A percentile compares a stretch with the other conserved stretches of the same genome.
These are phyloP conservation scores for Hydropsyche betteni DNA, from an alignment of 2,888 invertebrate species.

Conservation along the genomic window DNA sequence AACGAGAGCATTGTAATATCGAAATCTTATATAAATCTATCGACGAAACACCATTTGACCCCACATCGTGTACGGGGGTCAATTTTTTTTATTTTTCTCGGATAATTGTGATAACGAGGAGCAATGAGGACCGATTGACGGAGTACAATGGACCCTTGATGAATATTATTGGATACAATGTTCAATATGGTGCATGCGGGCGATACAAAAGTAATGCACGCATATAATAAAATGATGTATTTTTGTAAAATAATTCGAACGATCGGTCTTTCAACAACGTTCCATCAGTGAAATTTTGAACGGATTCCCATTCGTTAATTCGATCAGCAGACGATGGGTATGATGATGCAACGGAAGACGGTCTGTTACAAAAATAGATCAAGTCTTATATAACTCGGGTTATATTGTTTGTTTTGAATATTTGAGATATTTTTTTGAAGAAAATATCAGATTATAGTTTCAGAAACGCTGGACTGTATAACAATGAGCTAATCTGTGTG, in stretches of 20 bases:
- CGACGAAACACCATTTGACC: background rate
- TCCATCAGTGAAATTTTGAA: background rate
- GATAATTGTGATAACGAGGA: constrained; percentile 22
- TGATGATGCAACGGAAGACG: constrained; percentile 11
- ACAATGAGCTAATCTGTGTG: background rate
- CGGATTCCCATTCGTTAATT: constrained; percentile 10
- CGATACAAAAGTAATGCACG: too few relatives aligned
- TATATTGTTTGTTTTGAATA: too few relatives aligned
- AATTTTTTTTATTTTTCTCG: constrained; percentile 17
- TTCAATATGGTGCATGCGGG: too few relatives aligned
- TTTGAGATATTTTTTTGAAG: too few relatives aligned
- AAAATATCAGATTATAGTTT: background rate
- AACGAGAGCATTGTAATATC: background rate
- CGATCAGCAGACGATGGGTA: background rate
- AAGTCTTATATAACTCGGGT: too few relatives aligned
- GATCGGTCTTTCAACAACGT: too few relatives aligned
- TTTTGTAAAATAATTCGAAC: too few relatives aligned
- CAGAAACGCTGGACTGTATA: background rate
- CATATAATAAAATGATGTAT: too few relatives aligned
- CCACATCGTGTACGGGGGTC: background rate
- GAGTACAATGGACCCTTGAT: constrained; percentile 8
- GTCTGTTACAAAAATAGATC: background rate
- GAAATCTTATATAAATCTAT: too few relatives aligned
- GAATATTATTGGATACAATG: constrained; percentile 7
- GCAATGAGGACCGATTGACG: constrained; percentile 19